Conservation (phyloP, 2,797 vertebrate genomes). For the Bufotes viridis region DNA sequence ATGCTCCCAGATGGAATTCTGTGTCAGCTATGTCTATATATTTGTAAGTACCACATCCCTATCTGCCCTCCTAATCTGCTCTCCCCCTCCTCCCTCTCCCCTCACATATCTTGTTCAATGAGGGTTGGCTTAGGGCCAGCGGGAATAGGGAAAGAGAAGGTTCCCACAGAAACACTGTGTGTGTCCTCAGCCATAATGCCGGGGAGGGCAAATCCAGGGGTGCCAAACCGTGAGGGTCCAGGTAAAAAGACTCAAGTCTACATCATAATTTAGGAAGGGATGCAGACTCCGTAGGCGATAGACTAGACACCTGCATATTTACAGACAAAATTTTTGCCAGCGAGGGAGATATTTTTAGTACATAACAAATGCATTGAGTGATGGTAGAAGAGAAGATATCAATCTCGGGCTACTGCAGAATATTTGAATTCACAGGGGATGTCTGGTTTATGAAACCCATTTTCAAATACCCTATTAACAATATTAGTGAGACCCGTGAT, state of each 20-base stretch:
- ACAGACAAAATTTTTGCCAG: neutral
- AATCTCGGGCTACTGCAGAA: too few species aligned
- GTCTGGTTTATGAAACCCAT: too few species aligned
- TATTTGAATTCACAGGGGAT: too few species aligned
- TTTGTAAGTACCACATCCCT: neutral
- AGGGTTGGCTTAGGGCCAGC: conserved; percentile 37
- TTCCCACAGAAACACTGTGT: conserved; percentile 56
- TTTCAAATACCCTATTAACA: too few species aligned
- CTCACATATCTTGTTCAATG: conserved; percentile 41
- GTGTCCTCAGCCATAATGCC: conserved; percentile 45
- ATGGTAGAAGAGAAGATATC: neutral
- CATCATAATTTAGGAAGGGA: neutral
- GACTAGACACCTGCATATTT: conserved; percentile 21
- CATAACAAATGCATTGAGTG: neutral
- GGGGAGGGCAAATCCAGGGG: conserved; percentile 25
- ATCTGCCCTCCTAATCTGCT: conserved; percentile 37
- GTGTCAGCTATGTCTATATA: neutral
- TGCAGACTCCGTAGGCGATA: neutral
- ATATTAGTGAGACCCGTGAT: too few species aligned
- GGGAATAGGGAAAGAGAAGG: conserved; percentile 45
- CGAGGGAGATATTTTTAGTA: neutral
- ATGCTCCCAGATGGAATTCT: neutral
- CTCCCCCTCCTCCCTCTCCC: conserved; percentile 29
- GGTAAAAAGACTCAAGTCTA: neutral
- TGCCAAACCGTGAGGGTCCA: neutral